phyloP scores from a whole-genome alignment of 2,113 vertebrate species.

The Sminthopsis crassicaudata region DNA sequence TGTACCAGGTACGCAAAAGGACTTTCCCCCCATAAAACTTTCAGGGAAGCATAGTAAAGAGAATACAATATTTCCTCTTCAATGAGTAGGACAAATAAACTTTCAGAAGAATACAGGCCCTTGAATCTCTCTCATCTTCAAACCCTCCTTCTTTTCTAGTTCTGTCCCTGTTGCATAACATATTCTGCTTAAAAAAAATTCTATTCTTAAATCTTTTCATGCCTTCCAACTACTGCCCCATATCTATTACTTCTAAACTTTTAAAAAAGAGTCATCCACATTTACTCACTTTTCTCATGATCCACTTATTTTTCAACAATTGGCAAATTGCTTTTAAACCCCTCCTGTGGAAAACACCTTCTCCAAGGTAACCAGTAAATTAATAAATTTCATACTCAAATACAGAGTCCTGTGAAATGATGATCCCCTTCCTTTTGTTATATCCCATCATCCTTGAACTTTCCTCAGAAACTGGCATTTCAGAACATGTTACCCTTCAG shows the following conservation, averaged over 20 bases:
- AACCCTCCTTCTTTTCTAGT: neutral
- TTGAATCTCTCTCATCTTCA: neutral
- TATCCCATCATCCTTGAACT: neutral
- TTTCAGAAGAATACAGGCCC: neutral
- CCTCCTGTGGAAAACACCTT: neutral
- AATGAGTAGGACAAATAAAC: neutral
- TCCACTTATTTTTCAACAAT: neutral
- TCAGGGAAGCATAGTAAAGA: conserved; percentile 43
- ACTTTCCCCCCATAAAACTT: conserved; percentile 28
- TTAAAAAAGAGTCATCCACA: neutral
- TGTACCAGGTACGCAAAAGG: conserved; percentile 21
- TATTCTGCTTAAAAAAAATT: neutral
- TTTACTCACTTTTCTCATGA: neutral
- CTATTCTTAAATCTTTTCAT: neutral
- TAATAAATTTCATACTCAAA: neutral
- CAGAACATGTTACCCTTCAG: neutral
- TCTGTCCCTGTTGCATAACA: neutral
- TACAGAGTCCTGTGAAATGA: neutral
- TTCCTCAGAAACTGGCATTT: neutral
- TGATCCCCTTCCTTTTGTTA: neutral
- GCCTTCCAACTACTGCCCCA: neutral
- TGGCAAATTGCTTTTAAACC: neutral
- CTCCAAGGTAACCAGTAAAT: neutral
- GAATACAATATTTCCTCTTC: conserved; percentile 34
- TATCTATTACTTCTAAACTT: neutral